A percentile compares a stretch with the other conserved stretches of the same genome.
Conservation (phyloP, 2,113 vertebrate species). For the Melanostigma gelatinosum region DNA sequence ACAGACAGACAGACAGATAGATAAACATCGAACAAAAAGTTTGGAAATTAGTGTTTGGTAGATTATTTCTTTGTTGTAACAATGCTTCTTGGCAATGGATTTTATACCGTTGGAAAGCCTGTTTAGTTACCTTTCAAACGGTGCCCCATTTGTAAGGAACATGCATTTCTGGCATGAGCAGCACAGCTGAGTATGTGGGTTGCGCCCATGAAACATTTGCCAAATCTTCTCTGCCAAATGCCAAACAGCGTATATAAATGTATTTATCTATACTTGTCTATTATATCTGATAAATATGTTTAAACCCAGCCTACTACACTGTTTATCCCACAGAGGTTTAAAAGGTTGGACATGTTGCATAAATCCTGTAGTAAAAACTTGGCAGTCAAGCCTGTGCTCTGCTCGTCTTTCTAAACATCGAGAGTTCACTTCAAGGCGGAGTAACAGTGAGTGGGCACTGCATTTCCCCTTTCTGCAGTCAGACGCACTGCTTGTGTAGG, state of each 20-base stretch:
- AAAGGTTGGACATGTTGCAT: slow-evolving; percentile 20
- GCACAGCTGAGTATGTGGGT: no score
- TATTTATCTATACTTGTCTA: background rate
- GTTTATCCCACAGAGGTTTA: slow-evolving; percentile 34
- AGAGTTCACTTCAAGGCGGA: slow-evolving; percentile 58
- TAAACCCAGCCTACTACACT: slow-evolving; percentile 8
- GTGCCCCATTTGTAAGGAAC: no score
- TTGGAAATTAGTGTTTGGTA: no score
- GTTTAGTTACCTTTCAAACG: no score
- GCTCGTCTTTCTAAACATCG: slow-evolving; percentile 31
- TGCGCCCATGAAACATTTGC: no score
- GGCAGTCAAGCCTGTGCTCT: slow-evolving; percentile 34
- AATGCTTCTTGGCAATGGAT: no score
- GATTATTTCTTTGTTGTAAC: no score
- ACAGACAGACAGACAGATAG: background rate
- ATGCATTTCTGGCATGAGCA: no score
- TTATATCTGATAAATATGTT: background rate
- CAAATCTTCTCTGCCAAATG: no score
- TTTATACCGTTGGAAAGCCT: no score
- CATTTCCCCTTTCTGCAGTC: slow-evolving; percentile 66
- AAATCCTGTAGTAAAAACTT: slow-evolving; percentile 45
- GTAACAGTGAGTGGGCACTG: slow-evolving; percentile 67
- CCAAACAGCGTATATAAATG: background rate
- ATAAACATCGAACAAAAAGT: no score
- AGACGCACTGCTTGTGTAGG: slow-evolving; percentile 67